Percentiles rank a stretch among this genome's conserved stretches.
Conservation (phyloP, 2,113 vertebrate genomes). For the Sylvilagus bachmani region DNA sequence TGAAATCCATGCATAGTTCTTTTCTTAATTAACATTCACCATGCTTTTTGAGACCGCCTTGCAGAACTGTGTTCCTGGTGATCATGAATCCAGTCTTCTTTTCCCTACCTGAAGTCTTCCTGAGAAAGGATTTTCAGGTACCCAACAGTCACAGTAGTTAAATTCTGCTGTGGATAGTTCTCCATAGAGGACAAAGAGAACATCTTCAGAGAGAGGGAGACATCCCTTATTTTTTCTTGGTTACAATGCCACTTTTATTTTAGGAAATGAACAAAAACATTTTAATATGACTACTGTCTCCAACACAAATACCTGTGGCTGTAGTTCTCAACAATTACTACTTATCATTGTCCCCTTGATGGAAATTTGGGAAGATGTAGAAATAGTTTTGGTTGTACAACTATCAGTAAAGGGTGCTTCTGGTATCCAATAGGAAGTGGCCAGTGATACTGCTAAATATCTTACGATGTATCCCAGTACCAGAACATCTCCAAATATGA, state of each 20-base stretch:
- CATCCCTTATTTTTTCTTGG: background rate
- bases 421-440: too few species aligned
- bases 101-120: too few species aligned
- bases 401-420: background rate
- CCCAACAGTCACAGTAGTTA: background rate
- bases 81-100: background rate
- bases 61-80: background rate
- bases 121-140: background rate
- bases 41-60: too few species aligned
- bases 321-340: background rate
- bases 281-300: rapidly evolving
- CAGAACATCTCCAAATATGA: background rate
- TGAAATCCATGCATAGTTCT: too few species aligned
- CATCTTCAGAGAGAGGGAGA: background rate
- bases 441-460: background rate
- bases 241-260: background rate
- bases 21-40: too few species aligned
- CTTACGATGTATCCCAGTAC: rapidly evolving
- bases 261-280: background rate
- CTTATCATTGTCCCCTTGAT: background rate
- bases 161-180: background rate
- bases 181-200: background rate
- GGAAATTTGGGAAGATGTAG: background rate
- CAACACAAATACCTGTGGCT: rapidly evolving
- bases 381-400: background rate